phyloP scores from a whole-genome alignment of 2,797 vertebrate genomes.

The Enteromius radiatus region DNA sequence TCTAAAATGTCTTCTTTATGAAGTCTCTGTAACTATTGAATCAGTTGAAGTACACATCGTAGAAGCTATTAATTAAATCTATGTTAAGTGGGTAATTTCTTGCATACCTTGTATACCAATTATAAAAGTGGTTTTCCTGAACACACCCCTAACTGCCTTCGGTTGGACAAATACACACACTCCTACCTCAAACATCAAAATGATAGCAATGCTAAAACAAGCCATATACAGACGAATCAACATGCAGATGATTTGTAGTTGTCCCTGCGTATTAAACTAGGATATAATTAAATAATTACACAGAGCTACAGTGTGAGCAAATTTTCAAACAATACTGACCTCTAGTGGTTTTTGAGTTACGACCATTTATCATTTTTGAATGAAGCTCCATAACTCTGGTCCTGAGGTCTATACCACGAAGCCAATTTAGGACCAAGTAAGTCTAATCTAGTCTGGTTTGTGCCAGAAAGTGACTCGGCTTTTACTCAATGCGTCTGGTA shows the following conservation, averaged over 20 bases:
- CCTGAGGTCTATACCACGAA: background rate
- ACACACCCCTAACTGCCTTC: background rate
- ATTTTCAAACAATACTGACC: constrained; percentile 70
- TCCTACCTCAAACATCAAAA: background rate
- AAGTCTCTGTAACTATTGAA: background rate
- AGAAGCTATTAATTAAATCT: background rate
- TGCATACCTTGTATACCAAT: background rate
- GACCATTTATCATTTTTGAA: too few relatives aligned
- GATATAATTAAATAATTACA: background rate
- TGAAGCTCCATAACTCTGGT: background rate
- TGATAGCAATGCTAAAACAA: background rate
- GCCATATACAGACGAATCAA: background rate
- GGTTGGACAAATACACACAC: background rate
- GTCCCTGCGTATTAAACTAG: background rate
- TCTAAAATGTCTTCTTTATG: background rate
- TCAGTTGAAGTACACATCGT: background rate
- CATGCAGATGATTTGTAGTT: background rate
- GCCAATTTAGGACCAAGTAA: background rate
- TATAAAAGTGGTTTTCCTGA: background rate
- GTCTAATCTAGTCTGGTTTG: background rate
- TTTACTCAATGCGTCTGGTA: background rate
- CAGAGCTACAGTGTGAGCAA: background rate
- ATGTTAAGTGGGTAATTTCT: background rate
- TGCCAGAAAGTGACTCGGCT: background rate
- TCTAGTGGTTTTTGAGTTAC: constrained; percentile 68